phyloP scores from a whole-genome alignment of 2,888 invertebrate species.

The Balanococcus diminutus region DNA sequence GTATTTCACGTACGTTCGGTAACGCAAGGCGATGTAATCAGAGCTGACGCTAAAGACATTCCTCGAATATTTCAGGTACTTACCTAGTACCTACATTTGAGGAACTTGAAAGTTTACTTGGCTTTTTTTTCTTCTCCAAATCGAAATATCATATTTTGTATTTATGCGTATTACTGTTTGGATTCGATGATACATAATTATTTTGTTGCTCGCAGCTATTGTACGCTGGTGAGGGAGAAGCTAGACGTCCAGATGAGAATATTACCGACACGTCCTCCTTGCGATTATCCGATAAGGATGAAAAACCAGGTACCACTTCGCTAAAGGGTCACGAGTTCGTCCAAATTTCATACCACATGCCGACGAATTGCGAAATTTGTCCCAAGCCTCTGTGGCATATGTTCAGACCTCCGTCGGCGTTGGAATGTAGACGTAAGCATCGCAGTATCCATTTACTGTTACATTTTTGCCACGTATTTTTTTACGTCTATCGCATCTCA shows the following conservation, averaged over 20 bases:
- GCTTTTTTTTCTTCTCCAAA: not conserved
- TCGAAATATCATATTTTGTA: not conserved
- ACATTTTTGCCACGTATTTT: not conserved
- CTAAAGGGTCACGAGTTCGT: conserved; percentile 96
- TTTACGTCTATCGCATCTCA: not conserved
- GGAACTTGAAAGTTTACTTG: too few relatives aligned
- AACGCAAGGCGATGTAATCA: conserved; percentile 98
- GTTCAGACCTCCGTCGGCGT: conserved; percentile 95
- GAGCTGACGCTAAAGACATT: conserved; percentile 98
- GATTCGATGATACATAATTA: too few relatives aligned
- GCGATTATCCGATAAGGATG: conserved; percentile 61
- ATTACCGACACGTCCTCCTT: conserved; percentile 61
- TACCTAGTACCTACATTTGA: too few relatives aligned
- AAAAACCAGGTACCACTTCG: conserved; percentile 70
- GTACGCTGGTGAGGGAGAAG: conserved; percentile 97
- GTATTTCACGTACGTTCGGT: conserved; percentile 98
- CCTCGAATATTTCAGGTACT: conserved; percentile 91
- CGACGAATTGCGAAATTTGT: conserved; percentile 97
- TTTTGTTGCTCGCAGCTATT: too few relatives aligned
- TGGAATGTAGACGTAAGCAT: conserved; percentile 86
- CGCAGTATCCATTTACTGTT: not conserved
- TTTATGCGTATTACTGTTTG: too few relatives aligned
- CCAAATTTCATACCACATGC: conserved; percentile 96
- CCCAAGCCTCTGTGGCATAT: conserved; percentile 96
- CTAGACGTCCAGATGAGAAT: conserved; percentile 72